These are phyloP conservation scores for Acanthosepion lycidas DNA, from an alignment of 2,888 invertebrate genomes.

Conservation along the genomic window DNA sequence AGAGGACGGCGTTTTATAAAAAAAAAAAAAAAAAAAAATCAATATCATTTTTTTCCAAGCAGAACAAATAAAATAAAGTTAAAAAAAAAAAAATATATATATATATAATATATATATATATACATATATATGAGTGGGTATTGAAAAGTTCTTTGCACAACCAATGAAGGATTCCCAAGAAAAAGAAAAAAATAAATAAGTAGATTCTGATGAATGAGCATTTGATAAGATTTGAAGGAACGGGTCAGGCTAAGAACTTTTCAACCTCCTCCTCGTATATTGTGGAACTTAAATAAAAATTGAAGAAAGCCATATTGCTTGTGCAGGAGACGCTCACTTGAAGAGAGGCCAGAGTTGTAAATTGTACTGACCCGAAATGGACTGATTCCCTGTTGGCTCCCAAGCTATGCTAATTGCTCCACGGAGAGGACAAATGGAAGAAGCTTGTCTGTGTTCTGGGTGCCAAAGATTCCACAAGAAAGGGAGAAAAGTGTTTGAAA, in stretches of 20 bases:
- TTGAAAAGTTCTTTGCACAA: too few relatives aligned
- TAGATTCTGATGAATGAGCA: too few relatives aligned
- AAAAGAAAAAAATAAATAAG: too few relatives aligned
- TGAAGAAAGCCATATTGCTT: background rate
- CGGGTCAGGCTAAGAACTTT: too few relatives aligned
- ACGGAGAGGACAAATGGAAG: background rate
- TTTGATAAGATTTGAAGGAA: too few relatives aligned
- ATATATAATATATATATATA: background rate
- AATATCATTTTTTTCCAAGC: background rate
- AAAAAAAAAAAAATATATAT: background rate
- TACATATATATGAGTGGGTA: background rate
- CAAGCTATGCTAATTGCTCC: conserved; percentile 1
- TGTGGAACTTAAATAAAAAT: background rate
- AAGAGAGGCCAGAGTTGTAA: background rate
- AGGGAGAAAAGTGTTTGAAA: background rate
- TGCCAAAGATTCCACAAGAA: conserved; percentile 1
- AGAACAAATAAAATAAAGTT: background rate
- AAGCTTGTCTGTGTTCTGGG: background rate
- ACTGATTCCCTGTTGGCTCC: background rate
- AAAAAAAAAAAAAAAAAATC: background rate
- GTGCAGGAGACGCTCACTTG: background rate
- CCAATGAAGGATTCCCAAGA: too few relatives aligned
- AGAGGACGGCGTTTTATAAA: background rate
- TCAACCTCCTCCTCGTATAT: background rate
- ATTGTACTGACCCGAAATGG: background rate